Percentiles rank a stretch among this genome's conserved stretches.
Conservation (phyloP, 2,888 invertebrate genomes). For the Agrotis ipsilon region DNA sequence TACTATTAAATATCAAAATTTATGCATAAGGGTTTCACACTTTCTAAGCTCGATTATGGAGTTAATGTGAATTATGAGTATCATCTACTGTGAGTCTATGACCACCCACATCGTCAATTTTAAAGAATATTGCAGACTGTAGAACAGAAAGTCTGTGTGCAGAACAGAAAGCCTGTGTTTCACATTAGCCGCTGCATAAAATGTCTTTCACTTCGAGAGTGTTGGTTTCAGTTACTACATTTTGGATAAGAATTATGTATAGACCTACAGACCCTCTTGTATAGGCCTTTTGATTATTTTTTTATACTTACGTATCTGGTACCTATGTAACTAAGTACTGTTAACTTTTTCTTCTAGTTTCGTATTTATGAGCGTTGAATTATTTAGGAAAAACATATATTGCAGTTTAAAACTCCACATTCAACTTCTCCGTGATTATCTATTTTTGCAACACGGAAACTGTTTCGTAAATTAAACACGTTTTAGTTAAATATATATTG, state of each 20-base stretch:
- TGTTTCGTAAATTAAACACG: background rate
- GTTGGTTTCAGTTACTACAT: background rate
- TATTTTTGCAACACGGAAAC: constrained; percentile 19
- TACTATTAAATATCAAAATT: constrained; percentile 18
- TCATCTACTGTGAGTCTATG: background rate
- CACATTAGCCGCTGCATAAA: background rate
- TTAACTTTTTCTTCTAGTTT: background rate
- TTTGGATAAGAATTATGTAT: background rate
- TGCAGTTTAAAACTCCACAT: background rate
- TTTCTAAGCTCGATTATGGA: constrained; percentile 45
- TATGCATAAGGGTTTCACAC: constrained; percentile 42
- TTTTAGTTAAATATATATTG: background rate
- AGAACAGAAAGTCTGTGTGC: background rate
- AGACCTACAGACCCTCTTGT: background rate
- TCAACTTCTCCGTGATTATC: constrained; percentile 1
- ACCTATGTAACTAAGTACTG: background rate
- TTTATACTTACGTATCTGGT: background rate
- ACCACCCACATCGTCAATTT: constrained; percentile 8
- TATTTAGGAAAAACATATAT: background rate
- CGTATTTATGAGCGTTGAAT: too few species aligned
- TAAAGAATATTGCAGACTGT: background rate
- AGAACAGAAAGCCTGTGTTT: background rate
- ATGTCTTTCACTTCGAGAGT: background rate
- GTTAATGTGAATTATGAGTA: constrained; percentile 8
- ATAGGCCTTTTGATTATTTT: background rate